Base-by-base conservation (phyloP, 2,888 invertebrate species). In the Rhagonycha lutea region DNA sequence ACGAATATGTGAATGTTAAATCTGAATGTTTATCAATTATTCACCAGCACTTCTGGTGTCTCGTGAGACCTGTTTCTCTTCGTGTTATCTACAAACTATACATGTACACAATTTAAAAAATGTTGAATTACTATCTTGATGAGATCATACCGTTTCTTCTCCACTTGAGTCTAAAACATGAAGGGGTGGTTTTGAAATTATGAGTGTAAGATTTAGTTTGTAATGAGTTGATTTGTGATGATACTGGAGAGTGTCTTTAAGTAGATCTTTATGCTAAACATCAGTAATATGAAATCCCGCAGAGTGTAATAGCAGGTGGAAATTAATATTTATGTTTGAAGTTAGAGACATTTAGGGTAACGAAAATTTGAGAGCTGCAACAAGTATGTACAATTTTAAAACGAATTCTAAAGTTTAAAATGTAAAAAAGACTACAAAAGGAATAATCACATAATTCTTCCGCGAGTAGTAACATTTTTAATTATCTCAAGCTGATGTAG, bases 21-120 rank as follows among this genome's bases (percentile, higher is more conserved):
- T 85, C 85, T 85, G 84, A 84, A 83, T 84, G 83, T 84, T 84
- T 84, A 85, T 86, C 85, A 85, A 86, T 86, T 86, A 86, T 86
- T 86, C 84, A 86, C 83, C 80, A 81, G 82, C 82, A 83, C 83
- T 83, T 83, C 81, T 80, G 79, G 79, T 79, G 81, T 81, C 84
- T 82, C 84, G 63, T 65, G 82, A 81, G 84, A 82, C 80, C 82
- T 82, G 83, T 84, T 84, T 81, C 81, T 84, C 83, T 83, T 82
- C 77, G 78, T 68, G 80, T 83, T 81, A 83, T 83, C 83, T 82
- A 78, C 81, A 82, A 79, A 82, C 82, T 82, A 82, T 83, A 83
- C 83, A 81, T 84, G 77, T 81, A 79, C 81, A 80, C 79, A 81
- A 82, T 80, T 81, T 80, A 81, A 81, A 82, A 76, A 76, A 76